Percentiles rank a stretch among this genome's conserved stretches.
Evolutionary conservation across 2,113 vertebrate genomes (phyloP).

Genomic region (Chaetura pelagica): DNA sequence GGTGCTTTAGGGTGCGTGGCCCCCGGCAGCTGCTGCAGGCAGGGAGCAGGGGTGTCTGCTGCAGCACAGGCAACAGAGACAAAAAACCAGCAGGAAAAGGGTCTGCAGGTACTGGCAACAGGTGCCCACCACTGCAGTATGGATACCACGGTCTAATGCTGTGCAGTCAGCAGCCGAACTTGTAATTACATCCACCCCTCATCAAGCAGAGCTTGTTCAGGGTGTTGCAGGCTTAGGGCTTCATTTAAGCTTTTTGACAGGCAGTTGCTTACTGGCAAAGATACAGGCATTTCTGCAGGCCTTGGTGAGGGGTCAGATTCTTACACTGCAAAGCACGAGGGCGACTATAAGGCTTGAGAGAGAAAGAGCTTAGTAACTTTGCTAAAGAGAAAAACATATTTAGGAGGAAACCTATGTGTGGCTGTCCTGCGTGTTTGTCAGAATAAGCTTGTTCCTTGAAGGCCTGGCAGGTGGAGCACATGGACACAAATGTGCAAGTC

Average conservation of each 20-base stretch:
- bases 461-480: not conserved
- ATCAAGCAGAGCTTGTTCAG: not conserved
- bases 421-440: not conserved
- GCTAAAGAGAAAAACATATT: not conserved
- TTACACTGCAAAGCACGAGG: not conserved
- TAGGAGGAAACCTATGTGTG: not conserved
- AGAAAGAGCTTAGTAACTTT: not conserved
- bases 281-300: not conserved
- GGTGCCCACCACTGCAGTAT: not conserved
- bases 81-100: not conserved
- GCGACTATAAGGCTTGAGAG: not conserved
- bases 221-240: not conserved
- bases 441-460: not conserved
- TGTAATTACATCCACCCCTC: not conserved
- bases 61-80: rapidly evolving
- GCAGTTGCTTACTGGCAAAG: not conserved
- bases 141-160: not conserved
- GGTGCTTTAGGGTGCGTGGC: rapidly evolving
- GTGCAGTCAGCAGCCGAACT: not conserved
- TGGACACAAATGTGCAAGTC: rapidly evolving
- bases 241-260: not conserved
- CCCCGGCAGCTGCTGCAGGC: rapidly evolving
- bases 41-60: rapidly evolving
- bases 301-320: not conserved
- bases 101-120: not conserved